These are phyloP conservation scores for Phanerotoma sp. DNA, from an alignment of 2,888 invertebrate genomes.

Conservation along the genomic window DNA sequence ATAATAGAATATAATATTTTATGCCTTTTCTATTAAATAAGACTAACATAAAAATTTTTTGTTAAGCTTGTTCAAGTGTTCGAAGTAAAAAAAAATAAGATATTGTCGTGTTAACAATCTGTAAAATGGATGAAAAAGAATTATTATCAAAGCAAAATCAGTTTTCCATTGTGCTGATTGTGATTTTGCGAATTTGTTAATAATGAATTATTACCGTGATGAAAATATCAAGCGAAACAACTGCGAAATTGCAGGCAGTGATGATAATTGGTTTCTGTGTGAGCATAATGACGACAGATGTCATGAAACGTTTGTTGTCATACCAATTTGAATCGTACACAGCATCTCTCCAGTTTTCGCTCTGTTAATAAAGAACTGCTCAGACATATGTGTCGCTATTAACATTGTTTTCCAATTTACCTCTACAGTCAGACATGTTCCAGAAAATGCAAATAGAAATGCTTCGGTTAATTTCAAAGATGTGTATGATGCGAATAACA, in stretches of 20 bases:
- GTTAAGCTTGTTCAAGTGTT: background rate
- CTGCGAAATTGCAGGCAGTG: constrained; percentile 21
- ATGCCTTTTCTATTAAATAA: background rate
- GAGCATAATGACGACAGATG: constrained; percentile 15
- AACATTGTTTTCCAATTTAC: constrained; percentile 3
- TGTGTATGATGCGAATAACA: constrained; percentile 6
- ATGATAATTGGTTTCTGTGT: constrained; percentile 14
- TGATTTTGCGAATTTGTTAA: background rate
- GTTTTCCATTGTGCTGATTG: no score
- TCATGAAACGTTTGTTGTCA: constrained; percentile 15
- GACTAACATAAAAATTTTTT: background rate
- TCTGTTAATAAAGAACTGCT: background rate
- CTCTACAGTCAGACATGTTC: constrained; percentile 18
- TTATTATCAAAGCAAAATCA: no score
- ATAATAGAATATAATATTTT: background rate
- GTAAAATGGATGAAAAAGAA: background rate
- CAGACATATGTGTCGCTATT: background rate
- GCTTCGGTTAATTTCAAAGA: constrained; percentile 17
- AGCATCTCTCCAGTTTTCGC: constrained; percentile 10
- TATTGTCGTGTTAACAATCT: constrained; percentile 28
- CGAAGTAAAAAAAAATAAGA: constrained; percentile 27
- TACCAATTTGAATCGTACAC: constrained; percentile 22
- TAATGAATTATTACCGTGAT: constrained; percentile 26
- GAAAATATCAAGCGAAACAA: constrained; percentile 28
- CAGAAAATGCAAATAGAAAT: constrained; percentile 19